A percentile compares a stretch with the other conserved stretches of the same genome.
Conservation (phyloP, 1,140 invertebrate species). For the Drosophila tropicalis region DNA sequence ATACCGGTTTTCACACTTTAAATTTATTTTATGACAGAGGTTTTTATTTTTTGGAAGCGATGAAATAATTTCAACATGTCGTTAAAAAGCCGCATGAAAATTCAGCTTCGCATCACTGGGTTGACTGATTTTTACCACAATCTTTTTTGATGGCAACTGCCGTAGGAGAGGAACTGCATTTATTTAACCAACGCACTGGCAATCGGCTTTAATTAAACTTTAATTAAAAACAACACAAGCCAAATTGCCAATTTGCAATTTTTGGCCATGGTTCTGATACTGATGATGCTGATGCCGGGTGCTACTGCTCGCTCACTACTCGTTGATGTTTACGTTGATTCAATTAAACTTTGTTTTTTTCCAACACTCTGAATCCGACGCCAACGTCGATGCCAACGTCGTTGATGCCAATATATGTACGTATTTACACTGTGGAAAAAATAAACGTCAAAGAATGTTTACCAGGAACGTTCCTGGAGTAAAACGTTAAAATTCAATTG, state of each 20-base stretch:
- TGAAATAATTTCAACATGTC: slow-evolving; percentile 56
- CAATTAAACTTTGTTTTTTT: slow-evolving; percentile 68
- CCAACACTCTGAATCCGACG: slow-evolving; percentile 49
- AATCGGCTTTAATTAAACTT: slow-evolving; percentile 77
- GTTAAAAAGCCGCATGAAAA: slow-evolving; percentile 40
- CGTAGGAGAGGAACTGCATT: slow-evolving; percentile 14
- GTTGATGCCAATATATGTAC: too few relatives aligned
- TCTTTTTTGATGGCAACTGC: slow-evolving; percentile 2
- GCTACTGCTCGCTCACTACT: slow-evolving; percentile 19
- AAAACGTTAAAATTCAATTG: slow-evolving; percentile 2
- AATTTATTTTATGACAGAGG: slow-evolving; percentile 3
- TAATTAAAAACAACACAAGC: slow-evolving; percentile 74
- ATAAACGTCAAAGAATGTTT: not conserved
- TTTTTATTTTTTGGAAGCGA: slow-evolving; percentile 8
- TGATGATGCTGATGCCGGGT: slow-evolving; percentile 14
- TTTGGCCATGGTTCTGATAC: slow-evolving; percentile 22
- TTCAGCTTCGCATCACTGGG: slow-evolving; percentile 4
- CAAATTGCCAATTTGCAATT: slow-evolving; percentile 71
- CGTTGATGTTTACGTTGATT: slow-evolving; percentile 67
- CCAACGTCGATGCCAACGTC: not conserved
- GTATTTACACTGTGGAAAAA: slow-evolving; percentile 1
- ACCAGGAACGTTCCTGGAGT: not conserved
- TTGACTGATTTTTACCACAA: slow-evolving; percentile 20
- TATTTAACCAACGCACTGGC: slow-evolving; percentile 33
- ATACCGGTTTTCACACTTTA: slow-evolving; percentile 58